A percentile compares a stretch with the other conserved stretches of the same genome.
These are phyloP conservation scores for Ceratosolen fusciceps DNA, from an alignment of 1,140 invertebrate species.

Conservation along the genomic window DNA sequence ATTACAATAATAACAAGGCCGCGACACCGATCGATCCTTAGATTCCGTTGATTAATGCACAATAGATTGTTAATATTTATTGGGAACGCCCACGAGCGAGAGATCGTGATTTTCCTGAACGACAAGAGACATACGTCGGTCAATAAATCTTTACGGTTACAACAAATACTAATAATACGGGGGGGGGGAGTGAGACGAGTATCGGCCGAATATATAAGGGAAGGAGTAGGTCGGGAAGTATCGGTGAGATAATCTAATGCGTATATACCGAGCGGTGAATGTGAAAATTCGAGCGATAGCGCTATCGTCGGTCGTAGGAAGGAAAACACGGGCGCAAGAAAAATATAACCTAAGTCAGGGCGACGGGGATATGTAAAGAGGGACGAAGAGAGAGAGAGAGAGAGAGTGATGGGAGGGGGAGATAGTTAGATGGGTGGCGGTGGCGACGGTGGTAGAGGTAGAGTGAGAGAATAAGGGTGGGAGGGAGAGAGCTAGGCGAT, in stretches of 20 bases:
- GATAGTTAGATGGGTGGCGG: neutral
- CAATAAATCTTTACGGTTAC: neutral
- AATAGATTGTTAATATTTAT: no score
- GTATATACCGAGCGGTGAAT: neutral
- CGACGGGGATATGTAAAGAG: constrained; percentile 2
- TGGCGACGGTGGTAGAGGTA: neutral
- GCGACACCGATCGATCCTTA: no score
- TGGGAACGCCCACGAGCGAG: no score
- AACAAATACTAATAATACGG: neutral
- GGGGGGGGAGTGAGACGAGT: no score
- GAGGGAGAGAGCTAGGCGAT: neutral
- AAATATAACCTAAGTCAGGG: neutral
- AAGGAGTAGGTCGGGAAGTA: neutral
- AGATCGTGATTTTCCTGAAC: no score
- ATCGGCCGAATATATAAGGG: neutral
- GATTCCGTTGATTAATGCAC: no score
- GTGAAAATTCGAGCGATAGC: neutral
- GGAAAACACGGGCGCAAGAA: neutral
- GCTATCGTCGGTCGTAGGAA: neutral
- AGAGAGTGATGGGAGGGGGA: neutral
- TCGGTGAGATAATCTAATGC: neutral
- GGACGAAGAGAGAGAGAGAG: neutral
- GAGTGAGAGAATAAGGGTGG: neutral
- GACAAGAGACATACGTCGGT: no score
- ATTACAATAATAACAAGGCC: no score